Evolutionary conservation across 2,797 vertebrate genomes (phyloP).

Genomic region (Melanotaenia boesemani): DNA sequence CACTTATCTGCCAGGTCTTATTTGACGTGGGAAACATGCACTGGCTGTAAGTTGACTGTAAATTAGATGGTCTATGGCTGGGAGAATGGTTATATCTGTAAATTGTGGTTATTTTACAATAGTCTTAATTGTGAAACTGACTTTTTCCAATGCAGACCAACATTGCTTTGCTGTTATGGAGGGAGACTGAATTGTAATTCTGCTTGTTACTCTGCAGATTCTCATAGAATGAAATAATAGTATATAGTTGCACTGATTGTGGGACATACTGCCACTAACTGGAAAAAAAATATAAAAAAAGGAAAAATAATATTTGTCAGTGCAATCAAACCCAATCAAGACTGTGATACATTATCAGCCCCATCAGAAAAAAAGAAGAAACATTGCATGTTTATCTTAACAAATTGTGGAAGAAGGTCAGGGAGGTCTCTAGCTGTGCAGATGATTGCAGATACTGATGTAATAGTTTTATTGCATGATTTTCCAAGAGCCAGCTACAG

Average conservation of each 20-base stretch:
- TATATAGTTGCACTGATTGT: slow-evolving; percentile 18
- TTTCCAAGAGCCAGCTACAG: slow-evolving; percentile 58
- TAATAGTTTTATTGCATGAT: slow-evolving; percentile 62
- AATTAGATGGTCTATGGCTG: no score
- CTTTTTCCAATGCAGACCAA: background rate
- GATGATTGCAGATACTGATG: slow-evolving; percentile 69
- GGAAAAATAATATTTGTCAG: slow-evolving; percentile 7
- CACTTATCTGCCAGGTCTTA: no score
- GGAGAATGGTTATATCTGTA: background rate
- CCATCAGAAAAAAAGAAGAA: slow-evolving; percentile 37
- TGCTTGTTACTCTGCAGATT: background rate
- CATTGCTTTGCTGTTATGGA: background rate
- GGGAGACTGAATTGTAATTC: background rate
- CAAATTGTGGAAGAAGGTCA: slow-evolving; percentile 57
- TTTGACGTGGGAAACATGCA: no score
- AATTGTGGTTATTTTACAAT: background rate
- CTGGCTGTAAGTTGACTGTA: no score
- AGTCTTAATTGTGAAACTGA: background rate
- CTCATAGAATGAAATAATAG: background rate
- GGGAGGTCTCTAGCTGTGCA: slow-evolving; percentile 59
- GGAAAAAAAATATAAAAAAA: slow-evolving; percentile 1
- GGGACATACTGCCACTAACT: slow-evolving; percentile 14
- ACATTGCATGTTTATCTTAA: slow-evolving; percentile 43
- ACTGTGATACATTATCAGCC: slow-evolving; percentile 50
- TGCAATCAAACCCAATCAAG: slow-evolving; percentile 71